Conservation (phyloP, 1,140 invertebrate species). For the Trinorchestia longiramus region DNA sequence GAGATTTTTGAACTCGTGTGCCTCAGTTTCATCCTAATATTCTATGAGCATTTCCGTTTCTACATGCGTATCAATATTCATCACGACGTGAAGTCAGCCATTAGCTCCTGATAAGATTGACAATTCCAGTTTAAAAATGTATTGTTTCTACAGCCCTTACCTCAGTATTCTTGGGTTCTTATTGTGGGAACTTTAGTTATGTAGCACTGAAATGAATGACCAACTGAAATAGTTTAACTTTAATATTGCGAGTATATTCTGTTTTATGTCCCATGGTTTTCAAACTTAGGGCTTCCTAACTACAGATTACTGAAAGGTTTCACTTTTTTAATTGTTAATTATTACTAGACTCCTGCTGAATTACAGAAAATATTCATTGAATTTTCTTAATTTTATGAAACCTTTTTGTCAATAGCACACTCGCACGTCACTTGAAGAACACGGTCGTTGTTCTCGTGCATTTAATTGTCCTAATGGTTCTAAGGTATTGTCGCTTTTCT, state of each 20-base stretch:
- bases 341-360: background rate
- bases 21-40: background rate
- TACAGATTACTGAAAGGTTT: background rate
- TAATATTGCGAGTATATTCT: too few species aligned
- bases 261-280: too few species aligned
- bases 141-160: background rate
- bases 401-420: background rate
- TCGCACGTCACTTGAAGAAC: background rate
- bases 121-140: background rate
- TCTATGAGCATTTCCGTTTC: background rate
- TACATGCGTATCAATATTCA: background rate
- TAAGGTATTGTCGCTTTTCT: background rate
- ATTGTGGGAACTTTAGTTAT: background rate
- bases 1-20: background rate
- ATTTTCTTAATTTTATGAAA: background rate
- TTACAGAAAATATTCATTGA: background rate
- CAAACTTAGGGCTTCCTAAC: too few species aligned
- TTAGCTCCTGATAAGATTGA: background rate
- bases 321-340: background rate
- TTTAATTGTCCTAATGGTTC: background rate
- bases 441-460: background rate
- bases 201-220: too few species aligned
- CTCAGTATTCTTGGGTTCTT: background rate
- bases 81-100: background rate
- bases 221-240: too few species aligned